Evolutionary conservation across 2,797 vertebrate genomes (phyloP).

Genomic region (Enteromius afrohamiltoni): DNA sequence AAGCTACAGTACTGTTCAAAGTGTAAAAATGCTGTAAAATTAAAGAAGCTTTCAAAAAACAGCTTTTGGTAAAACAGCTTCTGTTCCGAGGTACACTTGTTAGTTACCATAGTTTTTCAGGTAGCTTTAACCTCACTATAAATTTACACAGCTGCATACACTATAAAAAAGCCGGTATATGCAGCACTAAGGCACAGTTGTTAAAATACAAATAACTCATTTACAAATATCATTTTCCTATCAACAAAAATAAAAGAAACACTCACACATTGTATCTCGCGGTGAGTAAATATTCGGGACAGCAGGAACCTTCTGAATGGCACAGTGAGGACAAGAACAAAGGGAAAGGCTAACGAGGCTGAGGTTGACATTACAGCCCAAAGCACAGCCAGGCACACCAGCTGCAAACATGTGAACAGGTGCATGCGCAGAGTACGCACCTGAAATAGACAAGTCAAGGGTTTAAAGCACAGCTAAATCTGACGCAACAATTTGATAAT

Average conservation of each 20-base stretch:
- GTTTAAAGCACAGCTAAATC: conserved; percentile 15
- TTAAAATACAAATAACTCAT: too few relatives aligned
- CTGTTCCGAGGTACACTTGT: too few relatives aligned
- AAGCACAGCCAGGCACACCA: conserved; percentile 86
- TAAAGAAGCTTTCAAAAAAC: too few relatives aligned
- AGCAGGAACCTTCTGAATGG: conserved; percentile 88
- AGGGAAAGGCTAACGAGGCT: conserved; percentile 90
- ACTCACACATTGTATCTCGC: conserved; percentile 91
- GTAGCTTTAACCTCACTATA: too few relatives aligned
- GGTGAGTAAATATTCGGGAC: conserved; percentile 82
- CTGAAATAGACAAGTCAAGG: conserved; percentile 66
- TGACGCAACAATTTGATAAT: neutral
- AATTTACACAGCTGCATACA: too few relatives aligned
- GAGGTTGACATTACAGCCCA: conserved; percentile 92
- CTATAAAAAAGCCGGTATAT: neutral
- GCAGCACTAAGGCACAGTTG: too few relatives aligned
- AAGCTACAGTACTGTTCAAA: too few relatives aligned
- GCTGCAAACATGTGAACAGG: conserved; percentile 87
- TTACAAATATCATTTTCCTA: neutral
- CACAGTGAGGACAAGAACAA: conserved; percentile 90
- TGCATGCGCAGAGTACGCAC: conserved; percentile 92
- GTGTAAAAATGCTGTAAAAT: too few relatives aligned
- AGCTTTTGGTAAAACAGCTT: too few relatives aligned
- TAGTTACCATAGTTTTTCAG: too few relatives aligned
- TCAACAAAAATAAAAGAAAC: neutral